phyloP scores from a whole-genome alignment of 37 sponge, comb jelly and placozoan species.

The Hormiphora californensis region DNA sequence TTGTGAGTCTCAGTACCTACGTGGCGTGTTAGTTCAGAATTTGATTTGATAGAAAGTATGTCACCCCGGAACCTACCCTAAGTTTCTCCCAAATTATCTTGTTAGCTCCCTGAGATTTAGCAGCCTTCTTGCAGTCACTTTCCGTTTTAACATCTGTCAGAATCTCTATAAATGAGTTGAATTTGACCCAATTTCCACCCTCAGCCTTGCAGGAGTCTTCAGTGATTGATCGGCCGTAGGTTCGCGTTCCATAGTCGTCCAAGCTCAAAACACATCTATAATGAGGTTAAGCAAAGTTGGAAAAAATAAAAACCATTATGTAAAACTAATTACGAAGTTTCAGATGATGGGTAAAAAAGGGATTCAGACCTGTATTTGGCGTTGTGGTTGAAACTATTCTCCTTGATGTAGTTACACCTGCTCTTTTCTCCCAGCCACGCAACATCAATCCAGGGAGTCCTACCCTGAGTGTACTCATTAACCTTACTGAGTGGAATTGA shows the following conservation, averaged over 20 bases:
- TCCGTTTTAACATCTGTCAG: background rate
- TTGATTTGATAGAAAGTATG: no score
- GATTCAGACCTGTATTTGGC: background rate
- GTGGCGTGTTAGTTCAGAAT: no score
- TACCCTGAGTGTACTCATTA: no score
- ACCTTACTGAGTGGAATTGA: no score
- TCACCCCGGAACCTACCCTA: no score
- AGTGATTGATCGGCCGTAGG: background rate
- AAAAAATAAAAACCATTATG: no score
- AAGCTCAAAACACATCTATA: slow-evolving; percentile 2
- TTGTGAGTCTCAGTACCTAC: no score
- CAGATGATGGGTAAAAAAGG: no score
- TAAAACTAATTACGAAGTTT: no score
- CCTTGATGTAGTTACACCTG: slow-evolving; percentile 17
- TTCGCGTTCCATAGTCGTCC: background rate
- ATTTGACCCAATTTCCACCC: slow-evolving; percentile 59
- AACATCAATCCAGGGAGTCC: slow-evolving; percentile 30
- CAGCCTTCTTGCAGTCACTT: background rate
- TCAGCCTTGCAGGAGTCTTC: slow-evolving; percentile 60
- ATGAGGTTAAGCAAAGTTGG: no score
- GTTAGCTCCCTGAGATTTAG: background rate
- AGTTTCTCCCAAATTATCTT: slow-evolving; percentile 2
- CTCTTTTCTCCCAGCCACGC: slow-evolving; percentile 33
- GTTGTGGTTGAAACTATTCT: background rate
- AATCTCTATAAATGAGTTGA: slow-evolving; percentile 13